A percentile compares a stretch with the other conserved stretches of the same genome.
phyloP scores from a whole-genome alignment of 2,797 vertebrate genomes.

The Gastrophryne carolinensis region DNA sequence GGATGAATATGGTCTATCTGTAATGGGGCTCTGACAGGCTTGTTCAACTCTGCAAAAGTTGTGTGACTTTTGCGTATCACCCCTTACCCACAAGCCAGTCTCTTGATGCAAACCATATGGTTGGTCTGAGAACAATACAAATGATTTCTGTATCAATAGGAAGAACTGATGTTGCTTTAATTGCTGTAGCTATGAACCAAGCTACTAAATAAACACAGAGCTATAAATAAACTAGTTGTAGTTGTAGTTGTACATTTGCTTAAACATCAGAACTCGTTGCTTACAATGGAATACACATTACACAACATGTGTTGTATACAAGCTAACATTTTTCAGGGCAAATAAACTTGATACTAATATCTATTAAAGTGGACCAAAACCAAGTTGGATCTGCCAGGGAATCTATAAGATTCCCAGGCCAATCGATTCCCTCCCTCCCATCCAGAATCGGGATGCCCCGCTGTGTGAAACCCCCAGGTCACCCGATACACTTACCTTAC shows the following conservation, averaged over 20 bases:
- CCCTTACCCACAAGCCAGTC: slow-evolving; percentile 54
- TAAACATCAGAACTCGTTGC: slow-evolving; percentile 27
- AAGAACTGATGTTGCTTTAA: slow-evolving; percentile 47
- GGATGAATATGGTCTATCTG: slow-evolving; percentile 43
- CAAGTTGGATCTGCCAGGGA: too few relatives aligned
- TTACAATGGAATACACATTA: slow-evolving; percentile 24
- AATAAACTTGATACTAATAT: slow-evolving; percentile 30
- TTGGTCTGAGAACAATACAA: slow-evolving; percentile 54
- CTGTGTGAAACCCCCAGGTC: too few relatives aligned
- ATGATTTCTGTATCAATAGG: slow-evolving; percentile 49
- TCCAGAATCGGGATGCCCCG: too few relatives aligned
- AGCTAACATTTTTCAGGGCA: slow-evolving; percentile 16
- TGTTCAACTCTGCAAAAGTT: slow-evolving; percentile 56
- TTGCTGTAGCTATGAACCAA: slow-evolving; percentile 47
- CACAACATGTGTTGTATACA: slow-evolving; percentile 20
- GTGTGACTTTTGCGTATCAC: slow-evolving; percentile 54
- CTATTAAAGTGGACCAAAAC: background rate
- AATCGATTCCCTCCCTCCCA: too few relatives aligned
- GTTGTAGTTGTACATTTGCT: slow-evolving; percentile 27
- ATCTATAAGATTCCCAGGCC: too few relatives aligned
- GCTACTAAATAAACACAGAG: slow-evolving; percentile 42
- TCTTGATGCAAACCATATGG: slow-evolving; percentile 61
- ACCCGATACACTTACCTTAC: too few relatives aligned
- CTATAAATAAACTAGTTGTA: slow-evolving; percentile 47
- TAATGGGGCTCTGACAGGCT: slow-evolving; percentile 56